A percentile compares a stretch with the other conserved stretches of the same genome.
Conservation (phyloP, 2,797 vertebrate genomes). For the Danionella dracula region DNA sequence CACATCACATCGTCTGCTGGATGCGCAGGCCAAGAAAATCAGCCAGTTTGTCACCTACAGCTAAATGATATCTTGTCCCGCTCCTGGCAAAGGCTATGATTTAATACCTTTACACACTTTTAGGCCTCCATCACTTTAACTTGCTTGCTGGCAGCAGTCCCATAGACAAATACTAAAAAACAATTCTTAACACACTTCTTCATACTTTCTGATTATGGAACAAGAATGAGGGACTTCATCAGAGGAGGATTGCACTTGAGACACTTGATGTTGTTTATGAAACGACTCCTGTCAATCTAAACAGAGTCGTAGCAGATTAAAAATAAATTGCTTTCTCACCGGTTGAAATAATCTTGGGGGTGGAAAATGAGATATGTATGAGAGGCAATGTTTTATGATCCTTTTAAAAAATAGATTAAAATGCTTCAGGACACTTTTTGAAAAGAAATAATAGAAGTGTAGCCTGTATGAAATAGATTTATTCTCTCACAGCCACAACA, state of each 20-base stretch:
- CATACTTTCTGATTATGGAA: background rate
- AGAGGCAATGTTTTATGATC: background rate
- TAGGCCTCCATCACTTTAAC: background rate
- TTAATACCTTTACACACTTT: background rate
- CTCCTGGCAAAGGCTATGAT: background rate
- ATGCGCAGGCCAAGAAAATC: background rate
- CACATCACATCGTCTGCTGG: background rate
- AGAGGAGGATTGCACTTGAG: background rate
- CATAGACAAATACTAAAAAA: background rate
- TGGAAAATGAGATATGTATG: background rate
- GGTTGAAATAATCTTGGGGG: background rate
- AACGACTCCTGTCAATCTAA: background rate
- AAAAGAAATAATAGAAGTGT: background rate
- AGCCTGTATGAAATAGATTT: background rate
- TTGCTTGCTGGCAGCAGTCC: background rate
- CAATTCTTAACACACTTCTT: background rate
- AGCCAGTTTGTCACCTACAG: slow-evolving; percentile 6
- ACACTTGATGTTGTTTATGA: background rate
- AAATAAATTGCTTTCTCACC: background rate
- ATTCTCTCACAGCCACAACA: background rate
- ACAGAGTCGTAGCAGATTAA: background rate
- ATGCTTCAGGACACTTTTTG: background rate
- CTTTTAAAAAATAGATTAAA: background rate
- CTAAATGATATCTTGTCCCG: background rate
- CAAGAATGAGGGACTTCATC: background rate